Base-by-base conservation (phyloP, 2,113 vertebrate genomes). In the Rana temporaria region DNA sequence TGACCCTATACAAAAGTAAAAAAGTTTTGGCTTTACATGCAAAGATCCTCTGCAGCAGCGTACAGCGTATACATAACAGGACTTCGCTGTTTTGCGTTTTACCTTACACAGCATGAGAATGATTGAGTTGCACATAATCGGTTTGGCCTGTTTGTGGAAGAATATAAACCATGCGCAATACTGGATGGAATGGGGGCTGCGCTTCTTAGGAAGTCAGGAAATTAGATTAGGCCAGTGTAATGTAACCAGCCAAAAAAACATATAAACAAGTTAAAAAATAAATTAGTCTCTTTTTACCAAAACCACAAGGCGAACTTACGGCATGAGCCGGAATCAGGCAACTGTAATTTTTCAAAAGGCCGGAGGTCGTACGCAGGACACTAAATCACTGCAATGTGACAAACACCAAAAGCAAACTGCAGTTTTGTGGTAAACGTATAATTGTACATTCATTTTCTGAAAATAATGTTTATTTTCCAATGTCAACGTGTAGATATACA, bases 201-300 rank as follows among this genome's bases (percentile, higher is more conserved):
- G 77, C 56, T 71, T 0, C 84, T 78, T 86, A 84, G 42, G 53
- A 87, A 12, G 78, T 9, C 70, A 79, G 42, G 86, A 85, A 87
- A 88, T 64, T 78, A 85, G 71, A 88, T 89, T 86, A 88, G n/a
- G 67, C 68, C 80, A 77, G 55, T 16, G 17, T 84, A 87, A 88
- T 18, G 72, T 18, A 70, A 86, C 81, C 84, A 86, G 85, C 53
- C 85, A 87, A 89, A 88, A 82, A 87, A 76, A 85, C 82, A 88
- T 52, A 88, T 71, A 87, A 85, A 84, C 81, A 86, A 85, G 59
- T 88, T 85, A 85, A 62, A 86, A 84, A 87, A 85, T 82, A 85
- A 88, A 81, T 75, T 68, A 85, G 32, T 32, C 62, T 79, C 77
- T n/a, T 48, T 30, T 84, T 86, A 89, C 73, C 32, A 76, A 88